These are phyloP conservation scores for Oryzias dopingdopingensis DNA, from an alignment of 2,797 vertebrate genomes.

Conservation along the genomic window DNA sequence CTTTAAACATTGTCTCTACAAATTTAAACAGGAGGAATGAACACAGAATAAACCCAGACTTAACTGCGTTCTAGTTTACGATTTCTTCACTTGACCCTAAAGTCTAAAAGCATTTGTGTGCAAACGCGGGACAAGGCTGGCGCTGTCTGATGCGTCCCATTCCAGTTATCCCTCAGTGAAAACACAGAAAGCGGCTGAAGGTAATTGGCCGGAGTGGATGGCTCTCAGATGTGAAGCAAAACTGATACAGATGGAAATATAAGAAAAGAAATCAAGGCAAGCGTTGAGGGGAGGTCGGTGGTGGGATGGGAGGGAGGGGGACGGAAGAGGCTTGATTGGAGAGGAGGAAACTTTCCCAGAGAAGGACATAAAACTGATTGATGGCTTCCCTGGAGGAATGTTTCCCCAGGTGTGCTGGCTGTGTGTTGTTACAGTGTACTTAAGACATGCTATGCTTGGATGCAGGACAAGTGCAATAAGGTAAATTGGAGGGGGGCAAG, in stretches of 20 bases:
- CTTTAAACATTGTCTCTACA: too few species aligned
- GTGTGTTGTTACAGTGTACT: slow-evolving; percentile 51
- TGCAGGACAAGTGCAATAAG: slow-evolving; percentile 75
- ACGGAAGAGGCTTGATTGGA: slow-evolving; percentile 70
- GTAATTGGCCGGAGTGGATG: slow-evolving; percentile 68
- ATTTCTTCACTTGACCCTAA: slow-evolving; percentile 15
- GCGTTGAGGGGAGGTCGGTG: too few species aligned
- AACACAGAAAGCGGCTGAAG: slow-evolving; percentile 50
- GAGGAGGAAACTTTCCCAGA: slow-evolving; percentile 78
- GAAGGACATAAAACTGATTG: slow-evolving; percentile 83
- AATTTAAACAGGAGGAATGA: too few species aligned
- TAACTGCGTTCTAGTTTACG: too few species aligned
- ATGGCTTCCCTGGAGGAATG: slow-evolving; percentile 82
- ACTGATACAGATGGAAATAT: slow-evolving; percentile 79
- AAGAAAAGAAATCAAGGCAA: slow-evolving; percentile 41
- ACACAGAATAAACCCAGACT: too few species aligned
- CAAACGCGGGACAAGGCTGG: slow-evolving; percentile 49
- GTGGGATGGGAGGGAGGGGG: slow-evolving; percentile 17
- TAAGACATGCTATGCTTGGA: slow-evolving; percentile 76
- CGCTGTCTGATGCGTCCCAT: slow-evolving; percentile 51
- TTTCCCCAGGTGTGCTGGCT: slow-evolving; percentile 80
- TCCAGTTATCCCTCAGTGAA: slow-evolving; percentile 65
- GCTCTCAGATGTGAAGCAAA: slow-evolving; percentile 76
- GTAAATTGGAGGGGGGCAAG: slow-evolving; percentile 63
- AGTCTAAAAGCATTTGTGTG: slow-evolving; percentile 54